These are phyloP conservation scores for Oncopeltus fasciatus DNA, from an alignment of 1,140 invertebrate species.

Conservation along the genomic window DNA sequence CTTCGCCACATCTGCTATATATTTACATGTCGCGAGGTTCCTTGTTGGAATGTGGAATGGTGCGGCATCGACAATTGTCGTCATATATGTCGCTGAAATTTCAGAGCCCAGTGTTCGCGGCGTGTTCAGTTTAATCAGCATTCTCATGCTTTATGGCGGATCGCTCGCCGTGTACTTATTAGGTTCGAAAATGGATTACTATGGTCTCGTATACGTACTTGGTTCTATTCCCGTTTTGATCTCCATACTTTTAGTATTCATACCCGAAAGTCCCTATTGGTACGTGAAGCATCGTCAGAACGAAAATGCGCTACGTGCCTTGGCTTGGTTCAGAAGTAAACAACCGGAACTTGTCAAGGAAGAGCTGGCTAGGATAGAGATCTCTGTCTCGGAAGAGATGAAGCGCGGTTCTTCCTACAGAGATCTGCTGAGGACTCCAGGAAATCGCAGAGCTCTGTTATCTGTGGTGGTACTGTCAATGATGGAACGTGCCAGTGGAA, in stretches of 20 bases:
- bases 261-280: slow-evolving; percentile 83
- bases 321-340: slow-evolving; percentile 31
- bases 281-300: too few relatives aligned
- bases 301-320: slow-evolving; percentile 38
- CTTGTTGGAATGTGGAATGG: slow-evolving; percentile 37
- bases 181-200: slow-evolving; percentile 57
- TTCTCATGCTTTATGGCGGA: slow-evolving; percentile 55
- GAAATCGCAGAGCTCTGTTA: slow-evolving; percentile 6
- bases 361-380: background rate
- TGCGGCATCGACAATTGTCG: slow-evolving; percentile 34
- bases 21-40: slow-evolving; percentile 44
- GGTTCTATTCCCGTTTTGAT: slow-evolving; percentile 38
- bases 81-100: slow-evolving; percentile 47
- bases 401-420: background rate
- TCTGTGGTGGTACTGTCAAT: background rate
- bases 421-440: background rate
- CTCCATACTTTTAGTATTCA: slow-evolving; percentile 46
- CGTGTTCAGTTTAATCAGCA: slow-evolving; percentile 45
- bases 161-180: slow-evolving; percentile 58
- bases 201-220: slow-evolving; percentile 45
- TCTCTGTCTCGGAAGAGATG: background rate
- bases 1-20: slow-evolving; percentile 1
- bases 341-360: background rate
- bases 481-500: background rate
- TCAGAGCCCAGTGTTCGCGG: slow-evolving; percentile 43